Evolutionary conservation across 1,140 invertebrate species (phyloP).

Genomic region (Druon quercuslanigerum): DNA sequence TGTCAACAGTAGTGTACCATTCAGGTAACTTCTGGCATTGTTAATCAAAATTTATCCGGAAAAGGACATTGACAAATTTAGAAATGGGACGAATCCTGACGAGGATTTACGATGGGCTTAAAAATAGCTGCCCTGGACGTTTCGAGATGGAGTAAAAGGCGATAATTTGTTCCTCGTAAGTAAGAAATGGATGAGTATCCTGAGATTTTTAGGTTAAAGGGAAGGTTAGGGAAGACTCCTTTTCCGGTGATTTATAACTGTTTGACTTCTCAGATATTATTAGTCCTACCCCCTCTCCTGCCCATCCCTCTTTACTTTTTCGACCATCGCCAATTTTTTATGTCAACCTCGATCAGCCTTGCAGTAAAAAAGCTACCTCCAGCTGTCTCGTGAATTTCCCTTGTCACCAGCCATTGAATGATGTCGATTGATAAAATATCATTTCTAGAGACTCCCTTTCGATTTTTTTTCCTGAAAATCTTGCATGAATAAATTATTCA

Average conservation of each 20-base stretch:
- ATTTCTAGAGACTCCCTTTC: neutral
- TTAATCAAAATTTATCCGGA: neutral
- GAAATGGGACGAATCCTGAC: neutral
- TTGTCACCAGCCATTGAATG: neutral
- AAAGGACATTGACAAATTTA: slow-evolving; percentile 7
- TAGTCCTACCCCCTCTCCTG: no score
- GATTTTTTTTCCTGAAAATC: no score
- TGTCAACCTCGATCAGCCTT: slow-evolving; percentile 22
- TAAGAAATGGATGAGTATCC: neutral
- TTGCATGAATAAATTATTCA: no score
- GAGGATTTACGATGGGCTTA: neutral
- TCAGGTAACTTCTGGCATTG: no score
- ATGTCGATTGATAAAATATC: slow-evolving; percentile 9
- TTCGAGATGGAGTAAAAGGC: neutral
- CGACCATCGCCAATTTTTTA: slow-evolving; percentile 8
- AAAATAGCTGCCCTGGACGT: neutral
- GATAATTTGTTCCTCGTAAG: slow-evolving; percentile 6
- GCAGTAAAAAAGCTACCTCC: neutral
- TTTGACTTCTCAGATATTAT: neutral
- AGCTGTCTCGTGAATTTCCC: neutral
- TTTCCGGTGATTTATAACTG: slow-evolving; percentile 1
- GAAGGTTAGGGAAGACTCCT: slow-evolving; percentile 6
- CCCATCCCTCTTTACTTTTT: neutral
- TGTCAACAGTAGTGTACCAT: no score
- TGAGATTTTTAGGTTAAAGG: slow-evolving; percentile 1